Percentiles rank a stretch among this genome's conserved stretches.
phyloP scores from a whole-genome alignment of 2,797 vertebrate genomes.

The Danio kyathit region DNA sequence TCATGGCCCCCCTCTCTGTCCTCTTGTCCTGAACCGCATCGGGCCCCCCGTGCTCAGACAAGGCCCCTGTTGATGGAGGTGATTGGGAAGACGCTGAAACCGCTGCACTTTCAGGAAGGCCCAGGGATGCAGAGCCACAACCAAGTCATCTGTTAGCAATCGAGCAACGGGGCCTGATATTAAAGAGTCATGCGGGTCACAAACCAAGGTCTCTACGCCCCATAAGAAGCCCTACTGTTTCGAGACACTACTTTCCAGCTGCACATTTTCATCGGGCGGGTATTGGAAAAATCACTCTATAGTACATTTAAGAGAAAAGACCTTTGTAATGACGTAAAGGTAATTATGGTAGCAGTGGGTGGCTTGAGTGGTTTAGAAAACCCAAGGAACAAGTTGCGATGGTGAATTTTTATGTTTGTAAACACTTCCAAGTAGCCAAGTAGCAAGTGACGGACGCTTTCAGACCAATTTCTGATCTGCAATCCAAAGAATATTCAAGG shows the following conservation, averaged over 20 bases:
- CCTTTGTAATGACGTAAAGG: slow-evolving; percentile 26
- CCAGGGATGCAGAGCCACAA: slow-evolving; percentile 18
- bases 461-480: slow-evolving; percentile 35
- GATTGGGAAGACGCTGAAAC: slow-evolving; percentile 32
- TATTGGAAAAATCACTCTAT: slow-evolving; percentile 31
- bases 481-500: slow-evolving; percentile 40
- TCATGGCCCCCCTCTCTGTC: slow-evolving; percentile 18
- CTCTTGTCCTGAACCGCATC: slow-evolving; percentile 10
- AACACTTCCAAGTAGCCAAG: slow-evolving; percentile 35
- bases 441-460: neutral
- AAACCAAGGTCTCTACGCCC: slow-evolving; percentile 25
- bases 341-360: slow-evolving; percentile 24
- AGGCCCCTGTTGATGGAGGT: slow-evolving; percentile 33
- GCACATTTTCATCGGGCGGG: neutral
- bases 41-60: slow-evolving; percentile 28
- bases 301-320: slow-evolving; percentile 20
- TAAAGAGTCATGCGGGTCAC: slow-evolving; percentile 40
- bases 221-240: slow-evolving; percentile 42
- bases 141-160: slow-evolving; percentile 49
- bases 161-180: slow-evolving; percentile 19
- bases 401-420: slow-evolving; percentile 37
- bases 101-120: slow-evolving; percentile 18
- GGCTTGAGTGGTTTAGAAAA: slow-evolving; percentile 32
- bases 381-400: slow-evolving; percentile 30
- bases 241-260: slow-evolving; percentile 33